Conservation (phyloP, 2,888 invertebrate genomes). For the Tachina grossa region DNA sequence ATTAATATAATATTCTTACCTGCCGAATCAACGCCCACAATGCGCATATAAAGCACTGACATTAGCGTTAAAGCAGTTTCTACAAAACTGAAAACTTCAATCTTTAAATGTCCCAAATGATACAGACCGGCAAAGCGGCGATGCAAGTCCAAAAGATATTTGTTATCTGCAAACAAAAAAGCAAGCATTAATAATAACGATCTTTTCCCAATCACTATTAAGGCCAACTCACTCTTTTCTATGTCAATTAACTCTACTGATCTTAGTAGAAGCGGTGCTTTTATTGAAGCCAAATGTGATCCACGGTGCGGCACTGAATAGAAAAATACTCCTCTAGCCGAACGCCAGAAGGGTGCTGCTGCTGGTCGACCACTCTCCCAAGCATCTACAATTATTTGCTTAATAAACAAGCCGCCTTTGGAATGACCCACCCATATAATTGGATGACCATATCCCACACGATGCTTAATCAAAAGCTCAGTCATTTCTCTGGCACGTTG, state of each 20-base stretch:
- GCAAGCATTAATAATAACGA: not conserved
- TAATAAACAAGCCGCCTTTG: conserved; percentile 94
- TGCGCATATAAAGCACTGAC: conserved; percentile 88
- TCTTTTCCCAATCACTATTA: not conserved
- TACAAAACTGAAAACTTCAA: conserved; percentile 88
- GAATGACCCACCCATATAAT: conserved; percentile 92
- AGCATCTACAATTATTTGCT: conserved; percentile 89
- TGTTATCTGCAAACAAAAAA: conserved; percentile 86
- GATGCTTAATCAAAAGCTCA: conserved; percentile 85
- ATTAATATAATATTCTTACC: conserved; percentile 84
- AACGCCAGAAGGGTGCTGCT: conserved; percentile 84
- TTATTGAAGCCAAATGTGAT: conserved; percentile 89
- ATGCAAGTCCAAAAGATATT: conserved; percentile 88
- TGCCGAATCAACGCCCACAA: conserved; percentile 91
- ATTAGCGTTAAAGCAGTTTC: conserved; percentile 90
- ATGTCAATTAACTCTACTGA: conserved; percentile 91
- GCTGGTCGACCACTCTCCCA: conserved; percentile 83
- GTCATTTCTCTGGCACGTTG: conserved; percentile 90
- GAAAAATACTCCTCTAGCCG: conserved; percentile 88
- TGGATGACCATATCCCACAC: conserved; percentile 89
- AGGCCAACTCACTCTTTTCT: conserved; percentile 86
- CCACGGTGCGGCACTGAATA: conserved; percentile 95
- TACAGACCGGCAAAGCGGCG: conserved; percentile 85
- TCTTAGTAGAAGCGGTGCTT: conserved; percentile 88
- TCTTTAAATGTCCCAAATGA: conserved; percentile 83